A percentile compares a stretch with the other conserved stretches of the same genome.
phyloP scores from a whole-genome alignment of 2,797 vertebrate genomes.

The Gambelia wislizenii region DNA sequence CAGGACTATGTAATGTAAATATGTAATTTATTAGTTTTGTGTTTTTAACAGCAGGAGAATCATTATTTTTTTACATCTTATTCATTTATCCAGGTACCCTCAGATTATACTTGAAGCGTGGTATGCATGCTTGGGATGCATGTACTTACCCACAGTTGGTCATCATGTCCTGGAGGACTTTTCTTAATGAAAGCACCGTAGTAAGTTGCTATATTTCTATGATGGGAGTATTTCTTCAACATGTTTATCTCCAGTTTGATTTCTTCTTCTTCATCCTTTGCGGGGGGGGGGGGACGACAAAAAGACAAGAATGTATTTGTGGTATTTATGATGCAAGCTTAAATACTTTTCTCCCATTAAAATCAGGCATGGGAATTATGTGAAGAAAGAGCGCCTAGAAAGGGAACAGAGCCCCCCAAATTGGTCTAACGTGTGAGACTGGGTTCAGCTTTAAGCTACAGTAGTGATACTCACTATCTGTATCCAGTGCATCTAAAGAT shows the following conservation, averaged over 20 bases:
- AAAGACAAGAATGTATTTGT: neutral
- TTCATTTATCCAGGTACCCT: conserved; percentile 23
- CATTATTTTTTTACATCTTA: conserved; percentile 7
- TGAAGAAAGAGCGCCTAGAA: neutral
- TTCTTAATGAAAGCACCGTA: conserved; percentile 99
- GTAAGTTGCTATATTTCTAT: conserved; percentile 97
- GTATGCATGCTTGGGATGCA: neutral
- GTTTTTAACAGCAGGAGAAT: conserved; percentile 36
- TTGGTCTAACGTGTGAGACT: neutral
- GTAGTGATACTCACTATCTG: neutral
- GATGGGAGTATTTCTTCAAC: conserved; percentile 98
- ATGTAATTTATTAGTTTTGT: conserved; percentile 20
- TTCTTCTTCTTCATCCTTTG: conserved; percentile 94
- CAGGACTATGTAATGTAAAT: conserved; percentile 11
- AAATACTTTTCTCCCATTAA: neutral
- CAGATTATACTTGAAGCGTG: conserved; percentile 13
- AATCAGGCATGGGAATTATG: neutral
- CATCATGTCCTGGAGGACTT: conserved; percentile 95
- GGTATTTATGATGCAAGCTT: neutral
- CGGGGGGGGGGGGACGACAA: neutral
- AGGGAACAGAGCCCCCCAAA: neutral
- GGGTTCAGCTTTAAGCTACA: neutral
- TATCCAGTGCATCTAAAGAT: neutral
- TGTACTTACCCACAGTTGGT: conserved; percentile 93
- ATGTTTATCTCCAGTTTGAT: conserved; percentile 99